Evolutionary conservation across 2,888 invertebrate species (phyloP), one percentile per base, ranked within the genome.

Genomic region (Caenorhabditis wallacei): DNA sequence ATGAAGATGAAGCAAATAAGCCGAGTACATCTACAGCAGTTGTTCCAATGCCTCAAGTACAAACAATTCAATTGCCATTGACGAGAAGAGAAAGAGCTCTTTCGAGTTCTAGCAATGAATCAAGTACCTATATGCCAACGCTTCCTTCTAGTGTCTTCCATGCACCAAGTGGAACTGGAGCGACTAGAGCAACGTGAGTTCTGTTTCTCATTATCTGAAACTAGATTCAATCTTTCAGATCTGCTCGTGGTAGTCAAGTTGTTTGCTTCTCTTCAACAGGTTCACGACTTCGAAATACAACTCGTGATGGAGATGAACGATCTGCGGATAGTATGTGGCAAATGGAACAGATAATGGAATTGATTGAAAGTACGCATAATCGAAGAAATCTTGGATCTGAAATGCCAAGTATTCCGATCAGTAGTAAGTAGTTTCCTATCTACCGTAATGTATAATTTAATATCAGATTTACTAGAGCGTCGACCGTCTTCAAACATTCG

Each of bases 81-180:
- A 76, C 63, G n/a, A 48, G 84, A 46, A 70, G 85, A 56, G 87
- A 85, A 68, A 37, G 87, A 37, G 87, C 87, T 2, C 61, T 84
- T 16, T 87, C 87, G 26, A 84, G 84, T 20, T 84, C 84, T 11
- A 75, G 75, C 24, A 87, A 87, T 54, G 87, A 87, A 46, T 84
- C 84, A 37, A 82, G 78, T 54, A 87, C 85, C n/a, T 90, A 89
- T 81, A 89, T 89, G 80, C 83, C 87, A 20, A 76, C 85, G 16
- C 63, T 84, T 13, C 90, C 89, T 0, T 84, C 85, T 13, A 86
- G 80, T 56, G 80, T 88, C 0, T 86, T 85, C 56, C 85, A 86
- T 63, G 85, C 86, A 7, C 84, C 84, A 0, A 70, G 80, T 40
- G 82, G 83, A 1, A 75, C 83, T 11, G 83, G 80, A 40, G 83